Evolutionary conservation across 2,888 invertebrate species (phyloP), one percentile per base, ranked within the genome.

Genomic region (Drosophila austrosaltans): DNA sequence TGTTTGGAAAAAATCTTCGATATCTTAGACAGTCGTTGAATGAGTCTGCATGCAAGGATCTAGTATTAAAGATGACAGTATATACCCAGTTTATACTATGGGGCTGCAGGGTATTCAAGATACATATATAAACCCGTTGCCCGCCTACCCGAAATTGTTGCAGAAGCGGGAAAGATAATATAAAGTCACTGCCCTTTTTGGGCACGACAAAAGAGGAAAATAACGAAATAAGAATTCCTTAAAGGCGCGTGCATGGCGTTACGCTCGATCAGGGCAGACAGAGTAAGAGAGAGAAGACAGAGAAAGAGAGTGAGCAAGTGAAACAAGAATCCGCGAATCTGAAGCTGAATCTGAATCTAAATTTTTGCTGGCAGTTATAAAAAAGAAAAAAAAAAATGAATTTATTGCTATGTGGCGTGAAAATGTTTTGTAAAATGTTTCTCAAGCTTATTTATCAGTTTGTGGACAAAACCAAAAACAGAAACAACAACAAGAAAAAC

Each of bases 211-310:
- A 62, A 66, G 78, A 60, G 66, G 53, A 59, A 30, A 42, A 58
- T 36, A 68, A 65, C 42, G 48, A 48, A 25, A 12, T 48, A 48
- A 48, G 48, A 48, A 48, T 48, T 48, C 48, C 48, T 48, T 25
- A 48, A 59, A 71, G 75, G 70, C 87, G 89, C 82, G 78, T 88
- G 82, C 87, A 78, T 76, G 70, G 77, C 78, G 87, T 86, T 78
- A 74, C 81, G 87, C 81, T 82, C 57, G 53, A 57, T 48, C 48
- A 12, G 48, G 3, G 65, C n/a, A 69, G 44, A 5, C 7, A 40
- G 36, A 42, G 53, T 32, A 25, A 42, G 53, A 36, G 12, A 39
- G 39, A 30, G 25, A 10, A 48, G 42, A 44, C 10, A 28, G 63
- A 12, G 1, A 48, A 10, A 32, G 22, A 20, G n/a, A 61, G 20